Evolutionary conservation across 2,888 invertebrate genomes (phyloP), one percentile per base, ranked within the genome.

Genomic region (Sussaba pulchella): DNA sequence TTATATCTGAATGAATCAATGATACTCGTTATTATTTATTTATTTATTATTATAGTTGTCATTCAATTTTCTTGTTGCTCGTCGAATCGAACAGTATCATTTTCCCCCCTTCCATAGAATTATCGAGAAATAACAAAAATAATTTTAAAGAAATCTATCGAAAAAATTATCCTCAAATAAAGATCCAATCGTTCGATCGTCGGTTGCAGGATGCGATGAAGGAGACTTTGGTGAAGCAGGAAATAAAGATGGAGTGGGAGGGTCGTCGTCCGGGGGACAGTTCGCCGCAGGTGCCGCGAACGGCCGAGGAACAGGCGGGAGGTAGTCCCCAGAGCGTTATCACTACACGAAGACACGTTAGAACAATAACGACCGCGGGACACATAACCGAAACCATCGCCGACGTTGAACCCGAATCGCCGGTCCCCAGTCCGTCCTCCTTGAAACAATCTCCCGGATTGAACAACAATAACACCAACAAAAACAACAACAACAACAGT

Each of bases 321-420:
- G 87, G 82, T n/a, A 91, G 87, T 74, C 89, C 91, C 0, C 90
- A 88, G 4, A 91, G 91, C 14, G 95, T 95, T 19, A 95, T 95
- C 88, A 94, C 94, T 10, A 92, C 93, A 31, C 93, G 94, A 9
- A 93, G 94, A 71, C 93, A 93, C 80, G 92, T 94, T 63, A 93
- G 95, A 63, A 95, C 94, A 36, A 95, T 95, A 86, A 95, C 94
- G 21, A 93, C 95, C 9, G 93, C 94, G 52, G 95, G 94, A 1
- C 94, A 94, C 88, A 94, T 95, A 78, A 94, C 92, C 0, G 92
- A 92, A 69, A 87, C 88, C 0, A 82, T 89, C 5, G 82, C 85
- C 14, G 91, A 92, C n/a, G 76, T 78, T 1, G 89, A 90, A 10
- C 82, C 89, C 0, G 88, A 84, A 17, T 90, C 91, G 1, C 88